phyloP scores from a whole-genome alignment of 1,140 invertebrate genomes.

The Trypoxylus dichotomus region DNA sequence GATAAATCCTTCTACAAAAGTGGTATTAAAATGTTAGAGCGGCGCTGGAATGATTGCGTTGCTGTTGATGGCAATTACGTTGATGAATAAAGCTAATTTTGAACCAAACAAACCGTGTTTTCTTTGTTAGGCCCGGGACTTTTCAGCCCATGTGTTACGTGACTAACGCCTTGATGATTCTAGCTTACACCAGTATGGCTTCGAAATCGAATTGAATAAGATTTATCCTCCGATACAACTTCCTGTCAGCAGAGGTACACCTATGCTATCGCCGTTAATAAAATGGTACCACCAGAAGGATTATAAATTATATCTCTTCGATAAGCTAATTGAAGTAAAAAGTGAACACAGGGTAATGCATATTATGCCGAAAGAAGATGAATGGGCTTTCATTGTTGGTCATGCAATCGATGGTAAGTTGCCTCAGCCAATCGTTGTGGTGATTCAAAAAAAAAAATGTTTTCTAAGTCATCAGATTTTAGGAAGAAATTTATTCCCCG shows the following conservation, averaged over 20 bases:
- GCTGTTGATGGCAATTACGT: too few relatives aligned
- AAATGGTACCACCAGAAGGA: constrained; percentile 66
- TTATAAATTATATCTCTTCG: constrained; percentile 47
- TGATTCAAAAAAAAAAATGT: neutral
- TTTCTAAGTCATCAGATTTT: constrained; percentile 30
- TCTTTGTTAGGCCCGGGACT: too few relatives aligned
- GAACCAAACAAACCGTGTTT: too few relatives aligned
- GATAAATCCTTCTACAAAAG: too few relatives aligned
- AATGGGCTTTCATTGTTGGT: constrained; percentile 76
- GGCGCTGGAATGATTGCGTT: too few relatives aligned
- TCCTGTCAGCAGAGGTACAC: constrained; percentile 65
- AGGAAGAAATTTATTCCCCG: constrained; percentile 84
- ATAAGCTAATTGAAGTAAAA: constrained; percentile 49
- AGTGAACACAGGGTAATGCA: neutral
- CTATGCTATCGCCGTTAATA: constrained; percentile 64
- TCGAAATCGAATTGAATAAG: constrained; percentile 58
- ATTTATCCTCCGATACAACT: constrained; percentile 59
- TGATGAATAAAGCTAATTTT: too few relatives aligned
- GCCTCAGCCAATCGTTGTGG: neutral
- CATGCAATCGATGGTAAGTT: constrained; percentile 80
- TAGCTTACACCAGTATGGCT: constrained; percentile 64
- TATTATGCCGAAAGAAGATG: constrained; percentile 65
- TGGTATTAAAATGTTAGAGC: too few relatives aligned
- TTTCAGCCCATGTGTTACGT: too few relatives aligned
- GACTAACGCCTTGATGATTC: too few relatives aligned